Evolutionary conservation across 2,797 vertebrate genomes (phyloP).

Genomic region (Etheostoma perlongum): DNA sequence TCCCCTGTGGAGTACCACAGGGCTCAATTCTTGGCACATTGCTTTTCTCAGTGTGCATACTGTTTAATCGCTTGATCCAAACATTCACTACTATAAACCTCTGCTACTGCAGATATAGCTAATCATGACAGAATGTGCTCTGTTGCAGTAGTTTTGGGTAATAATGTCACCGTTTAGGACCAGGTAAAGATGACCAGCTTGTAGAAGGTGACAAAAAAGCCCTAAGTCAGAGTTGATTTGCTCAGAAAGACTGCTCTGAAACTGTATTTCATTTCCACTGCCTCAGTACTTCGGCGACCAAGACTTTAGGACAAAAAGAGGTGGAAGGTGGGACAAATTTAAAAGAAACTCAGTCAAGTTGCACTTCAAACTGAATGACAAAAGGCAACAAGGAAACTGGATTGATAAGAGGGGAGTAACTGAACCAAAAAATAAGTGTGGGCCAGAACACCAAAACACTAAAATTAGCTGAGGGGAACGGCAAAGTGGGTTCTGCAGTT

Average conservation of each 20-base stretch:
- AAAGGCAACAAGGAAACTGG: no score
- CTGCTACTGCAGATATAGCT: background rate
- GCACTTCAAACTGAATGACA: no score
- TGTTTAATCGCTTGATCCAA: conserved; percentile 4
- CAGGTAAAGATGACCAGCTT: background rate
- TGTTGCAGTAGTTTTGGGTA: background rate
- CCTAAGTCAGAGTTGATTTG: background rate
- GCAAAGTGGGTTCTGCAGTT: background rate
- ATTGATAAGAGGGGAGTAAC: no score
- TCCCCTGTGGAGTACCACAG: conserved; percentile 22
- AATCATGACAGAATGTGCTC: background rate
- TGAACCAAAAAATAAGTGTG: no score
- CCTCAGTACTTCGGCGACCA: no score
- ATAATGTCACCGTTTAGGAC: background rate
- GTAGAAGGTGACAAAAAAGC: background rate
- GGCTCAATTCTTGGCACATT: background rate
- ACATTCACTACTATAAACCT: background rate
- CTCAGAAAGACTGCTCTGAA: background rate
- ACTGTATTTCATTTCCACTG: background rate
- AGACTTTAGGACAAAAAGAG: no score
- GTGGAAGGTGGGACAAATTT: no score
- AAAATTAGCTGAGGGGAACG: no score
- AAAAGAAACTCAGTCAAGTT: no score
- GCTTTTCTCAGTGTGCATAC: background rate
- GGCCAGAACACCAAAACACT: background rate